phyloP scores from a whole-genome alignment of 92 coral and sea anemone genomes.

The Umimayanthus chanpuru region DNA sequence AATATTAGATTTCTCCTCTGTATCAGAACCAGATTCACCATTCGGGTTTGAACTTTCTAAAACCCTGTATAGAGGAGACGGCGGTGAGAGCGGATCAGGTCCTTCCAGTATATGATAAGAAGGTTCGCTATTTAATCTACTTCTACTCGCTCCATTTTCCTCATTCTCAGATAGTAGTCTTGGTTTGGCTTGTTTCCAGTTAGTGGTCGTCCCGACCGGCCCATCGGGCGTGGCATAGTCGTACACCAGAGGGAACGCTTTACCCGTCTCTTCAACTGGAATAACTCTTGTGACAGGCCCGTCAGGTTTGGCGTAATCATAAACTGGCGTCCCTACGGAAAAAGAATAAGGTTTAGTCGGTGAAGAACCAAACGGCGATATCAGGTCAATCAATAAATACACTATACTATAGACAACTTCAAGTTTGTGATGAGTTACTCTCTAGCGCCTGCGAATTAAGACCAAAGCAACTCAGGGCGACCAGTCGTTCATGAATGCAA shows the following conservation, averaged over 20 bases:
- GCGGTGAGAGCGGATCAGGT: not conserved
- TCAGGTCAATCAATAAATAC: no score
- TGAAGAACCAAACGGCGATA: no score
- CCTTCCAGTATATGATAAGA: not conserved
- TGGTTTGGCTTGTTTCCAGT: not conserved
- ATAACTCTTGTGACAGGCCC: not conserved
- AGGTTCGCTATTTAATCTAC: not conserved
- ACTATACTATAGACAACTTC: no score
- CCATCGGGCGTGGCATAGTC: conserved; percentile 20
- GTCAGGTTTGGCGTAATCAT: conserved; percentile 10
- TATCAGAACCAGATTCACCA: not conserved
- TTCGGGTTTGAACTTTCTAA: not conserved
- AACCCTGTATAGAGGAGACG: not conserved
- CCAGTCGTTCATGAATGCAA: no score
- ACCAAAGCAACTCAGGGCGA: no score
- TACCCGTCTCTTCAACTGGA: not conserved
- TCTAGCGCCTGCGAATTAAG: no score
- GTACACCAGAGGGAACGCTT: not conserved
- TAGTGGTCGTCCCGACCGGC: not conserved
- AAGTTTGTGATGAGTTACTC: no score
- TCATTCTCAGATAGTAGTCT: not conserved
- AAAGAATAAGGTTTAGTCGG: no score
- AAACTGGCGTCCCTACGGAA: not conserved
- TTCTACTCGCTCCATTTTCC: not conserved
- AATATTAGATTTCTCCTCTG: not conserved